Evolutionary conservation across 2,797 vertebrate species (phyloP).

Genomic region (Jordanella pulchra): DNA sequence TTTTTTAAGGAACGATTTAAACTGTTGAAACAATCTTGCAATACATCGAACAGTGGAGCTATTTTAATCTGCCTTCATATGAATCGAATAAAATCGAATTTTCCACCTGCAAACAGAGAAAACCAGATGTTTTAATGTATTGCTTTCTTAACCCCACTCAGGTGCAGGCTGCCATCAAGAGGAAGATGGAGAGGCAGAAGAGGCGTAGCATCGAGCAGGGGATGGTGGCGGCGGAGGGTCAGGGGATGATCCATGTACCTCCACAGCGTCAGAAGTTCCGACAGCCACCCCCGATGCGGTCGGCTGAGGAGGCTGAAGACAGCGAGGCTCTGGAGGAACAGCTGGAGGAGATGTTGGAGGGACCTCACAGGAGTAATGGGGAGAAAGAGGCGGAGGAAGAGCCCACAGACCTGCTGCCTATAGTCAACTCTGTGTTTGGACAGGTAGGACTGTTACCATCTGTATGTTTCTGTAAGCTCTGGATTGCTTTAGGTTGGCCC

Average conservation of each 20-base stretch:
- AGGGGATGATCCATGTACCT: conserved; percentile 12
- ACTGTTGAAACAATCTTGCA: neutral
- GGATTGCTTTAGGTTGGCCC: conserved; percentile 10
- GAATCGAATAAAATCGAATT: neutral
- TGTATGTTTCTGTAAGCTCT: neutral
- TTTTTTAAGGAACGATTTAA: too few relatives aligned
- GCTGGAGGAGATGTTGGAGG: conserved; percentile 69
- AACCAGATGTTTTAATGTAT: neutral
- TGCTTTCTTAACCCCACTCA: conserved; percentile 28
- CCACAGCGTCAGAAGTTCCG: conserved; percentile 32
- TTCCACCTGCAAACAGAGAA: neutral
- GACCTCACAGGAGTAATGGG: conserved; percentile 36
- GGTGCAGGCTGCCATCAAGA: conserved; percentile 82
- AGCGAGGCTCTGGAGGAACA: conserved; percentile 40
- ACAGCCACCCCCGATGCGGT: neutral
- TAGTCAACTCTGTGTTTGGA: conserved; percentile 80
- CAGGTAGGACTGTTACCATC: conserved; percentile 69
- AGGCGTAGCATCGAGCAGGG: conserved; percentile 22
- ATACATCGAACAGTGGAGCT: neutral
- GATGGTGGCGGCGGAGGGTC: conserved; percentile 32
- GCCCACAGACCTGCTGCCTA: conserved; percentile 67
- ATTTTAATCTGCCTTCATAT: neutral
- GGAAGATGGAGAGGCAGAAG: conserved; percentile 79
- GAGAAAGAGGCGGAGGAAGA: conserved; percentile 51
- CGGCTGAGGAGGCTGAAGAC: conserved; percentile 26